Conservation (phyloP, 2,797 vertebrate species). For the Sus cebifrons region DNA sequence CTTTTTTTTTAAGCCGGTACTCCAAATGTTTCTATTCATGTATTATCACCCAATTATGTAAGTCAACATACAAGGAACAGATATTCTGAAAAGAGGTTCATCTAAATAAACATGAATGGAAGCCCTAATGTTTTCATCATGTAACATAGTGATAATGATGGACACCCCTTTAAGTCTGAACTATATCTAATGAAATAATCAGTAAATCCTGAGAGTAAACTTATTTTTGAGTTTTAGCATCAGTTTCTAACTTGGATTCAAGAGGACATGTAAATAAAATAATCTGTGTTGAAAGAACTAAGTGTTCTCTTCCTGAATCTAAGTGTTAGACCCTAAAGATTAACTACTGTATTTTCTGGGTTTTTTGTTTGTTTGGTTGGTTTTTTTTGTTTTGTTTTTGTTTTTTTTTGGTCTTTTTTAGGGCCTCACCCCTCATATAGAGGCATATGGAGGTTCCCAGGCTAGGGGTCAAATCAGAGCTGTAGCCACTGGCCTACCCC, state of each 20-base stretch:
- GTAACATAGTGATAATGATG: not conserved
- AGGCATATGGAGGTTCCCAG: no score
- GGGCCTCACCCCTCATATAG: no score
- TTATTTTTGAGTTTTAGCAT: slow-evolving; percentile 20
- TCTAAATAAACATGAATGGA: slow-evolving; percentile 24
- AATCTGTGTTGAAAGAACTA: not conserved
- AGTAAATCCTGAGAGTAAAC: not conserved
- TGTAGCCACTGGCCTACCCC: no score
- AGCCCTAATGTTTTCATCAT: not conserved
- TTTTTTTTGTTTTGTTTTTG: no score
- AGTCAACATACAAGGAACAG: not conserved
- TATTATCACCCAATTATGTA: not conserved
- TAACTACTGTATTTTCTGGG: not conserved
- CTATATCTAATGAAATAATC: not conserved
- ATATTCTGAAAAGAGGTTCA: not conserved
- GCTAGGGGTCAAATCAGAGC: no score
- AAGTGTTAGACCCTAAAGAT: not conserved
- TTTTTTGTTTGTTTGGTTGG: not conserved
- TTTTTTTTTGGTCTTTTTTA: no score
- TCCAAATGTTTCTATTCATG: slow-evolving; percentile 6
- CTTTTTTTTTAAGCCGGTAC: not conserved
- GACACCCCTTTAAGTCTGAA: not conserved
- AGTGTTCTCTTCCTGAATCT: not conserved
- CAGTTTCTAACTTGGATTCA: not conserved
- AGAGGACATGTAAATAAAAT: not conserved